phyloP scores from a whole-genome alignment of 2,113 vertebrate species.

The Ailurus styani region DNA sequence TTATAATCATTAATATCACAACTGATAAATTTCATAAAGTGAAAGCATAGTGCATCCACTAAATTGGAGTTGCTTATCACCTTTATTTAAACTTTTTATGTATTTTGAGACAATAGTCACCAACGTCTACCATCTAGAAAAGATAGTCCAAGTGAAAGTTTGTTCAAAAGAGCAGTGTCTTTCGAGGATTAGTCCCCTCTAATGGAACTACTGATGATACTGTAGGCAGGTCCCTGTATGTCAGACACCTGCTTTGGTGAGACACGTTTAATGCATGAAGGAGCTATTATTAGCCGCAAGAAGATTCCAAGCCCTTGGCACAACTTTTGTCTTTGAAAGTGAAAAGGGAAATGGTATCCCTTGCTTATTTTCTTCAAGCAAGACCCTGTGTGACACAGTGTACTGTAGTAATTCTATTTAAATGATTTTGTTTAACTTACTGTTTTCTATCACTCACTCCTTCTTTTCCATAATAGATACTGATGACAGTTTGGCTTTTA shows the following conservation, averaged over 20 bases:
- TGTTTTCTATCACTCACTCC: conserved; percentile 40
- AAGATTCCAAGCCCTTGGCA: conserved; percentile 41
- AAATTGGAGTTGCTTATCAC: neutral
- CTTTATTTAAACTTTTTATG: neutral
- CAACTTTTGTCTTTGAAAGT: conserved; percentile 53
- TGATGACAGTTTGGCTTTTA: conserved; percentile 57
- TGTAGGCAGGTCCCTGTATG: neutral
- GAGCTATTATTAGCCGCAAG: conserved; percentile 51
- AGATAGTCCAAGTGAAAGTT: conserved; percentile 32
- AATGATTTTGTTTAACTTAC: conserved; percentile 42
- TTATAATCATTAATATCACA: neutral
- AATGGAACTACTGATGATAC: conserved; percentile 37
- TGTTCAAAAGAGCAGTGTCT: conserved; percentile 34
- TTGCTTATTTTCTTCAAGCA: neutral
- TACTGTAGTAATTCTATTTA: conserved; percentile 48
- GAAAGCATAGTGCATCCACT: neutral
- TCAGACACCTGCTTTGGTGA: conserved; percentile 51
- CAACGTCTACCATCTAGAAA: neutral
- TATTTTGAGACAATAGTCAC: neutral
- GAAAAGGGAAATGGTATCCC: neutral
- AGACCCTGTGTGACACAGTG: conserved; percentile 17
- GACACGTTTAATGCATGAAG: conserved; percentile 43
- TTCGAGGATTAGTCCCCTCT: conserved; percentile 31
- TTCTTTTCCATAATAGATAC: conserved; percentile 38
- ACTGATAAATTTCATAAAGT: neutral